Conservation (phyloP, 2,797 vertebrate genomes). For the Thaleichthys pacificus region DNA sequence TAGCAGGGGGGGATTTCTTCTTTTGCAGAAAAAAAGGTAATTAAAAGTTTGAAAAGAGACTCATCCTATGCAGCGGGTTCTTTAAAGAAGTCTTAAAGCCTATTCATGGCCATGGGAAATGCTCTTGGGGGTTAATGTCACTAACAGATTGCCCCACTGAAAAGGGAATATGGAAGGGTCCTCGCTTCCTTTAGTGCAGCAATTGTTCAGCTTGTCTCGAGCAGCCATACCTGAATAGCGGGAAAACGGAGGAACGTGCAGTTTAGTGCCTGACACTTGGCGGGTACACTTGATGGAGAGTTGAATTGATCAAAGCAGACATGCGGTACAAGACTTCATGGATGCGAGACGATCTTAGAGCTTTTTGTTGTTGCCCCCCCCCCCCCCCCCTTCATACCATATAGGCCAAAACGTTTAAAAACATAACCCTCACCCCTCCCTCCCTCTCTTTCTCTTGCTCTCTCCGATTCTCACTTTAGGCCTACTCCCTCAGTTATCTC, state of each 20-base stretch:
- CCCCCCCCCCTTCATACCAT: too few relatives aligned
- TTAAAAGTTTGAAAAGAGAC: constrained; percentile 86
- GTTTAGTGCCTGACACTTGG: constrained; percentile 35
- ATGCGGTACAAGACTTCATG: background rate
- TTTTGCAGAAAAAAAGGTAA: constrained; percentile 86
- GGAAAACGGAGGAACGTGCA: constrained; percentile 63
- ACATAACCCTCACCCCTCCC: background rate
- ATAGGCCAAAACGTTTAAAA: background rate
- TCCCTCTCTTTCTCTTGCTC: background rate
- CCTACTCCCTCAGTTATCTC: constrained; percentile 38
- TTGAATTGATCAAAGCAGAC: constrained; percentile 10
- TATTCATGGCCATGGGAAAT: constrained; percentile 86
- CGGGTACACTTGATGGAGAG: background rate
- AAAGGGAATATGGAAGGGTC: constrained; percentile 83
- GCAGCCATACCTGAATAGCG: constrained; percentile 71
- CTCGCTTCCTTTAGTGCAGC: constrained; percentile 80
- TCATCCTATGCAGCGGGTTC: constrained; percentile 92
- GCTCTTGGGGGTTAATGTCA: constrained; percentile 85
- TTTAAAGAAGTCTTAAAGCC: constrained; percentile 77
- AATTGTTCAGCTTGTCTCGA: constrained; percentile 75
- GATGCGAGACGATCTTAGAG: background rate
- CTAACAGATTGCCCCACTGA: constrained; percentile 79
- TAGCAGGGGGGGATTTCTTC: constrained; percentile 67
- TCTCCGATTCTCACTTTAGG: background rate
- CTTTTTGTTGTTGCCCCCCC: too few relatives aligned